Base-by-base conservation (phyloP, 2,797 vertebrate species). In the Sternarchorhynchus goeldii region DNA sequence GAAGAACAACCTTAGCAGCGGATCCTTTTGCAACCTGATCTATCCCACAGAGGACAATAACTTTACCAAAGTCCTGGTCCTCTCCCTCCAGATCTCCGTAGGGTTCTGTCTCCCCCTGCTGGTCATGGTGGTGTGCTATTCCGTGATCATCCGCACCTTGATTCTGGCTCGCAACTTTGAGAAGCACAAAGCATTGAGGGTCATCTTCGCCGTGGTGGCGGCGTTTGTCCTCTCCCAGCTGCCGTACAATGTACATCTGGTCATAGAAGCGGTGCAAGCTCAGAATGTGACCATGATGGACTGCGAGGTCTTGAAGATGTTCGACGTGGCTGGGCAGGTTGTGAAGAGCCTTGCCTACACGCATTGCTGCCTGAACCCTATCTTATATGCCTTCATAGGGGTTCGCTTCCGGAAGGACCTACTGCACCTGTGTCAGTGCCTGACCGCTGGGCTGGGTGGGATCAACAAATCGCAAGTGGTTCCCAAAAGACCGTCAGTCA, bases 311-410 rank as follows among this genome's bases (percentile, higher is more conserved):
- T 60, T 84, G 0, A 77, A 50, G 10, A 10, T 1, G 5, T 86
- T 95, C 0, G 94, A 96, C 70, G 81, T 96, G 0, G 92, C 88
- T 0, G 88, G 93, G 75, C 94, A 96, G 88, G 80, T 96, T 21
- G 93, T 94, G 12, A 95, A 94, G 85, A 92, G 90, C 76, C 82
- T 97, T 0, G 96, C 96, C 1, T 97, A 93, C 73, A 91, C 93
- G 6, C 96, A 97, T 69, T 94, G 95, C 77, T 98, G 96, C 87
- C 89, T 97, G 62, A 98, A 97, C 87, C 96, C 96, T 0, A 87
- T 97, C 76, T 88, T 98, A 70, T 97, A 97, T 0, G 95, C 93
- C 50, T 98, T 98, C 41, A 90, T 96, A 0, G 96, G 96, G 0
- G 92, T 96, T 53, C 90, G 93, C 1, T 97, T 96, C 91, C 91